These are phyloP conservation scores for Crotophaga sulcirostris DNA, from an alignment of 2,113 vertebrate species.

Conservation along the genomic window DNA sequence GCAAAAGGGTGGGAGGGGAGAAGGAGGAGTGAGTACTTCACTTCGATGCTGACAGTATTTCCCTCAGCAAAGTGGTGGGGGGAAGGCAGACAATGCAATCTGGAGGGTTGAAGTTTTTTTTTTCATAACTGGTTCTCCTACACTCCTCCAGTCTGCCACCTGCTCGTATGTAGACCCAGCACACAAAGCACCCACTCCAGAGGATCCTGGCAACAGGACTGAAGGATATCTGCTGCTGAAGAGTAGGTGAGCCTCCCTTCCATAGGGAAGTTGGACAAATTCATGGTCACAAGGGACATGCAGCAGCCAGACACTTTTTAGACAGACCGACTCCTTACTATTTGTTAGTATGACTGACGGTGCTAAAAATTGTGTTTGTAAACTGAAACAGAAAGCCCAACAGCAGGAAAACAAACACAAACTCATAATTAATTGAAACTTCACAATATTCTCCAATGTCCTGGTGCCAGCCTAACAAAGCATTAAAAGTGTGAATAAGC, in stretches of 20 bases:
- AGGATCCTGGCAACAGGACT: constrained; percentile 21
- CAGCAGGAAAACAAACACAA: constrained; percentile 53
- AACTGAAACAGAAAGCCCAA: constrained; percentile 26
- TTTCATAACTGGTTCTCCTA: constrained; percentile 52
- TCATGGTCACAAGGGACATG: neutral
- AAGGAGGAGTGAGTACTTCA: constrained; percentile 40
- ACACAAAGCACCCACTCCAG: constrained; percentile 20
- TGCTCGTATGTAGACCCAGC: constrained; percentile 54
- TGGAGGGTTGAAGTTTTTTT: neutral
- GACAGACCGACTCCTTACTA: neutral
- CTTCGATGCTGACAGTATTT: constrained; percentile 41
- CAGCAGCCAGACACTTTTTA: neutral
- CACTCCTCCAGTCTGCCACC: constrained; percentile 69
- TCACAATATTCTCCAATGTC: constrained; percentile 23
- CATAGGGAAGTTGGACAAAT: neutral
- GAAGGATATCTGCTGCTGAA: constrained; percentile 15
- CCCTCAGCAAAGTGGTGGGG: neutral
- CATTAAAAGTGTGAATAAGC: constrained; percentile 17
- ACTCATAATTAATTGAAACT: constrained; percentile 46
- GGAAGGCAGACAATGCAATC: constrained; percentile 68
- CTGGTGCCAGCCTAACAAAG: constrained; percentile 41
- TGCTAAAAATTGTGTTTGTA: constrained; percentile 37
- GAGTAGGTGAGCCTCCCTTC: neutral
- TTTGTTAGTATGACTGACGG: constrained; percentile 31
- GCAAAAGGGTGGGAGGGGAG: constrained; percentile 53